Evolutionary conservation across 2,113 vertebrate genomes (phyloP).

Genomic region (Hassar affinis): DNA sequence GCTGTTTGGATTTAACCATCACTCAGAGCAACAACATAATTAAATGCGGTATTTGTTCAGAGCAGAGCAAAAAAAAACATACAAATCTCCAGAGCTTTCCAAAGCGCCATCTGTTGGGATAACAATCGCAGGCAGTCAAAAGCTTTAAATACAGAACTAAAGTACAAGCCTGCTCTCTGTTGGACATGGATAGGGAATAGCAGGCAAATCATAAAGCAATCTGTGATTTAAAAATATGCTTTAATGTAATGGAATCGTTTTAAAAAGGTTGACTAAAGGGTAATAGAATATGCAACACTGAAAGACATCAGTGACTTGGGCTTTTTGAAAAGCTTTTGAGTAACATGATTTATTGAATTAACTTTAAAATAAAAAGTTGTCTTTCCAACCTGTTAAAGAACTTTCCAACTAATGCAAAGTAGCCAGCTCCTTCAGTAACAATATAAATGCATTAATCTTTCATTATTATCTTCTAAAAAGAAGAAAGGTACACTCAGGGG

Average conservation of each 20-base stretch:
- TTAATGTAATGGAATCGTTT: background rate
- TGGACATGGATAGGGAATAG: constrained; percentile 39
- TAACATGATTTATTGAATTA: too few species aligned
- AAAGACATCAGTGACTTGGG: background rate
- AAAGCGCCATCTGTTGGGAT: constrained; percentile 36
- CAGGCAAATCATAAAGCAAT: background rate
- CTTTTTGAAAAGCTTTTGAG: too few species aligned
- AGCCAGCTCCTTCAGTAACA: background rate
- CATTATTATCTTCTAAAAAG: background rate
- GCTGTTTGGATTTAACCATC: constrained; percentile 16
- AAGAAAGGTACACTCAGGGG: background rate
- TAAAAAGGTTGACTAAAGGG: background rate
- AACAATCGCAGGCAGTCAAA: background rate
- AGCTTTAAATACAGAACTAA: background rate
- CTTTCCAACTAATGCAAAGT: background rate
- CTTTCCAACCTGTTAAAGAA: background rate
- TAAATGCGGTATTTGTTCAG: constrained; percentile 34
- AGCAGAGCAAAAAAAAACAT: background rate
- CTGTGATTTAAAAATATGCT: background rate
- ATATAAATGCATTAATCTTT: background rate
- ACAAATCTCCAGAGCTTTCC: background rate
- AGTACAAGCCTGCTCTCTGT: constrained; percentile 68
- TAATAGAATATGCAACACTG: background rate
- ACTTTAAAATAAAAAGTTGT: too few species aligned
- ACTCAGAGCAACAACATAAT: constrained; percentile 12